Percentiles rank a stretch among this genome's conserved stretches.
phyloP scores from a whole-genome alignment of 37 sponge, comb jelly and placozoan species.

The Chondrosia reniformis region DNA sequence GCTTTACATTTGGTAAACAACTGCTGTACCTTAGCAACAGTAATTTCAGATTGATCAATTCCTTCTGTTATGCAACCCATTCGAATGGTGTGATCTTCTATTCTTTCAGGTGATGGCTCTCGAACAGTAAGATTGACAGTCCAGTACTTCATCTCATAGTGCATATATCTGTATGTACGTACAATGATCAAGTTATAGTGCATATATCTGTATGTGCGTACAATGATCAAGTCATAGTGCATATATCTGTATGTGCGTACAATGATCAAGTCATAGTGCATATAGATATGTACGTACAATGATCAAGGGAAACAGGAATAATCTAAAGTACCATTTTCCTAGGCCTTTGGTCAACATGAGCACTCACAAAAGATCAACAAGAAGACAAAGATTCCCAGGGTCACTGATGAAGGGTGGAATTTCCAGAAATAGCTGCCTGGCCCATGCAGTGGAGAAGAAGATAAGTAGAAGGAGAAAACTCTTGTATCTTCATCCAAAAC shows the following conservation, averaged over 20 bases:
- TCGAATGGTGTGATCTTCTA: constrained; percentile 8
- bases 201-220: constrained; percentile 19
- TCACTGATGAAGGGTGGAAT: too few relatives aligned
- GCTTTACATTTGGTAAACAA: too few relatives aligned
- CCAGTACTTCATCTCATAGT: constrained; percentile 54
- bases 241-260: constrained; percentile 18
- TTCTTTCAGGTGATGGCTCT: neutral
- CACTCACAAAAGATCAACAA: too few relatives aligned
- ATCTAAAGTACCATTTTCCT: too few relatives aligned
- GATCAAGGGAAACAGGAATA: neutral
- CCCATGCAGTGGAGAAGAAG: too few relatives aligned
- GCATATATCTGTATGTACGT: constrained; percentile 51
- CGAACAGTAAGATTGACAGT: neutral
- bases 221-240: neutral
- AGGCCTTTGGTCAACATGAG: too few relatives aligned
- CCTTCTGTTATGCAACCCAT: constrained; percentile 27
- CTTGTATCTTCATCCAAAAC: too few relatives aligned
- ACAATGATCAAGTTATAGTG: neutral
- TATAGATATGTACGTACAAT: neutral
- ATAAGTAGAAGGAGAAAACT: too few relatives aligned
- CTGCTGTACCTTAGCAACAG: neutral
- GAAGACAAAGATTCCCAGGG: too few relatives aligned
- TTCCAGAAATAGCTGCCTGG: too few relatives aligned
- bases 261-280: neutral
- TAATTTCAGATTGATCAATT: constrained; percentile 3